Conservation (phyloP, 2,797 vertebrate genomes). For the Tragelaphus oryx region DNA sequence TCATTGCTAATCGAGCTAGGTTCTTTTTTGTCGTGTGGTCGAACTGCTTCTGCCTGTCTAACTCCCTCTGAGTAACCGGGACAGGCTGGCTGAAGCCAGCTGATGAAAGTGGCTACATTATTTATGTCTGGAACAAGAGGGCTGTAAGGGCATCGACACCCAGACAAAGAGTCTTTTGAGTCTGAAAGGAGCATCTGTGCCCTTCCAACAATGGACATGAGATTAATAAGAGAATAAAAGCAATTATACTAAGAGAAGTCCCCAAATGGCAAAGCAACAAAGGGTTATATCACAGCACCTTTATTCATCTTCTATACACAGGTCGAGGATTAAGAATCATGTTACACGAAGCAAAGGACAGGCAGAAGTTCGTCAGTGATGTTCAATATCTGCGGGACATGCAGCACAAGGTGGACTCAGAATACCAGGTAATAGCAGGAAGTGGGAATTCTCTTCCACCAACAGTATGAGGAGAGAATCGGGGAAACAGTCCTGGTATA, state of each 20-base stretch:
- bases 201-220: conserved; percentile 28
- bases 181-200: background rate
- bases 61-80: conserved; percentile 11
- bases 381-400: conserved; percentile 56
- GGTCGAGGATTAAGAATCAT: conserved; percentile 53
- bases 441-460: background rate
- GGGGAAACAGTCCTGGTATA: background rate
- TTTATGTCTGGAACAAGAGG: conserved; percentile 39
- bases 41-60: background rate
- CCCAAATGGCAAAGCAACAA: background rate
- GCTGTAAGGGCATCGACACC: background rate
- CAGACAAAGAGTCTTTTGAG: background rate
- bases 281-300: background rate
- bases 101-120: background rate
- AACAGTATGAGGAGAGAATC: background rate
- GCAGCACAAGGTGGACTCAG: conserved; percentile 62
- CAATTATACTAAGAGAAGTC: background rate
- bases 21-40: background rate
- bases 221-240: conserved; percentile 24
- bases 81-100: background rate
- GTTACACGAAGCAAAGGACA: conserved; percentile 63
- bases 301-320: conserved; percentile 32
- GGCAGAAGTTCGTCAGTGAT: conserved; percentile 64
- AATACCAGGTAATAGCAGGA: conserved; percentile 62
- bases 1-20: background rate